A percentile compares a stretch with the other conserved stretches of the same genome.
Evolutionary conservation across 2,888 invertebrate genomes (phyloP).

Genomic region (Drosophila testacea): DNA sequence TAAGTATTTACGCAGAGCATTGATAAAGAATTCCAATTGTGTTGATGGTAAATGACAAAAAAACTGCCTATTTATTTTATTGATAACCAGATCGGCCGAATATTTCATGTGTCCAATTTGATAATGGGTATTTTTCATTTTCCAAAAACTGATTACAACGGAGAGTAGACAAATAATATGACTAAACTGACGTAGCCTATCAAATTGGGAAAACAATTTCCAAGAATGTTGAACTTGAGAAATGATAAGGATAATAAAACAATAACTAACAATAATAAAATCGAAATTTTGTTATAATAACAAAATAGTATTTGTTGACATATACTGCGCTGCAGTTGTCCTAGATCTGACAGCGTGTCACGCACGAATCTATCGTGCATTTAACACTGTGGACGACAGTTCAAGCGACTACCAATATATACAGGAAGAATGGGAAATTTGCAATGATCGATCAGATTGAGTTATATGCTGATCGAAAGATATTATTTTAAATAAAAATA

Average conservation of each 20-base stretch:
- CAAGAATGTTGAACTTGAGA: conserved; percentile 19
- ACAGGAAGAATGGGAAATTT: too few species aligned
- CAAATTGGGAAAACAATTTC: conserved; percentile 17
- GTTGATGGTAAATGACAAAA: conserved; percentile 4
- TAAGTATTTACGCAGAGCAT: conserved; percentile 18
- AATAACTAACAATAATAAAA: background rate
- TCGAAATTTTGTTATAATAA: background rate
- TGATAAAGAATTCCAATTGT: conserved; percentile 33
- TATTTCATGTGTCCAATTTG: conserved; percentile 20
- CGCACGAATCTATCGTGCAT: too few species aligned
- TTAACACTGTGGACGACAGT: too few species aligned
- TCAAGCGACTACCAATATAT: too few species aligned
- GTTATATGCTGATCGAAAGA: too few species aligned
- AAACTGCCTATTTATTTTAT: conserved; percentile 7
- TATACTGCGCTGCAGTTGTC: background rate
- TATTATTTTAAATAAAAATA: too few species aligned
- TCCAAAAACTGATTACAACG: conserved; percentile 18
- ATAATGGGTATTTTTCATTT: conserved; percentile 46
- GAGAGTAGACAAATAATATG: conserved; percentile 18
- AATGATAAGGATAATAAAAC: conserved; percentile 6
- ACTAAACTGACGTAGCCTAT: conserved; percentile 19
- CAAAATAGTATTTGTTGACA: background rate
- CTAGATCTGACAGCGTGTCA: background rate
- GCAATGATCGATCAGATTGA: too few species aligned
- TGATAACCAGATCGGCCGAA: conserved; percentile 16